Percentiles rank a stretch among this genome's conserved stretches.
phyloP scores from a whole-genome alignment of 2,888 invertebrate genomes.

The Aproaerema taeniolella region DNA sequence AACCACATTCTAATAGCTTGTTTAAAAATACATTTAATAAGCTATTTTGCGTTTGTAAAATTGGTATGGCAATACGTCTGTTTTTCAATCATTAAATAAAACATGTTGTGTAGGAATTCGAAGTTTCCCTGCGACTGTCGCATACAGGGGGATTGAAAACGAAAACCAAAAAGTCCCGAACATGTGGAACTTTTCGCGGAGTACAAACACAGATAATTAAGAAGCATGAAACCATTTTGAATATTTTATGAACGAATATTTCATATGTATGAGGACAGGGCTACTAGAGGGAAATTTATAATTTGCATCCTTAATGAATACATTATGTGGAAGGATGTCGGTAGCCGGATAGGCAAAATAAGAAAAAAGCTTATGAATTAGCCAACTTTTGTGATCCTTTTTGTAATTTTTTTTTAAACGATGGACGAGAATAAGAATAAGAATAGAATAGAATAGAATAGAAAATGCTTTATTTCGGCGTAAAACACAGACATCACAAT shows the following conservation, averaged over 20 bases:
- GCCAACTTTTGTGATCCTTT: too few relatives aligned
- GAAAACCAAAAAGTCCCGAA: slow-evolving; percentile 21
- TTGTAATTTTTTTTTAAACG: too few relatives aligned
- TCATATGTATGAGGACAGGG: slow-evolving; percentile 72
- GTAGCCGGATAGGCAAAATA: too few relatives aligned
- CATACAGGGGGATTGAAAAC: background rate
- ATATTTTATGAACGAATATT: slow-evolving; percentile 68
- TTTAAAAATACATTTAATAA: too few relatives aligned
- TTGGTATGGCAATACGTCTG: background rate
- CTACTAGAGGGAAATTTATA: slow-evolving; percentile 62
- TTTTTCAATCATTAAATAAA: background rate
- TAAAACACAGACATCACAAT: too few relatives aligned
- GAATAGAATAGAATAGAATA: too few relatives aligned
- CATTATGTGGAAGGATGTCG: slow-evolving; percentile 32
- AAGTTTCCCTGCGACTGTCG: background rate
- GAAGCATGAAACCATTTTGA: slow-evolving; percentile 73
- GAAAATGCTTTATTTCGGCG: too few relatives aligned
- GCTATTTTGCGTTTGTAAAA: too few relatives aligned
- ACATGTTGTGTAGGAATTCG: background rate
- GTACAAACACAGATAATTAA: slow-evolving; percentile 72
- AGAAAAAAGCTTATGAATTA: too few relatives aligned
- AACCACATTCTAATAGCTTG: too few relatives aligned
- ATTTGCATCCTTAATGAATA: slow-evolving; percentile 68
- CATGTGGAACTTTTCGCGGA: slow-evolving; percentile 48
- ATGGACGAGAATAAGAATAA: too few relatives aligned